A percentile compares a stretch with the other conserved stretches of the same genome.
Conservation (phyloP, 2,888 invertebrate genomes). For the Neoscelio sp. region DNA sequence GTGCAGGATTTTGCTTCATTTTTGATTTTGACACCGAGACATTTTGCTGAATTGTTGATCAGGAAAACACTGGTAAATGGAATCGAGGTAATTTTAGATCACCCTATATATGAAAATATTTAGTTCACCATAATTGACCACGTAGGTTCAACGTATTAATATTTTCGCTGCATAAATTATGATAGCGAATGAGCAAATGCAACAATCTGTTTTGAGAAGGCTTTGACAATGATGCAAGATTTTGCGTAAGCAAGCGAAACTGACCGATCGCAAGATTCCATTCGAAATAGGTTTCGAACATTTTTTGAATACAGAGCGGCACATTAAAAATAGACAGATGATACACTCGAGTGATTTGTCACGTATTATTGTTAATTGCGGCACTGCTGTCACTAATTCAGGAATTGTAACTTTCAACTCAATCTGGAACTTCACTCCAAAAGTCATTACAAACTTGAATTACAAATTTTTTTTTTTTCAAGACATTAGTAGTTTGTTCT, state of each 20-base stretch:
- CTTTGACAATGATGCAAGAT: conserved; percentile 61
- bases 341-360: conserved; percentile 56
- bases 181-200: conserved; percentile 3
- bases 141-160: no score
- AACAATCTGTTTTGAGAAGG: conserved; percentile 20
- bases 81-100: no score
- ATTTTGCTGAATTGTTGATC: no score
- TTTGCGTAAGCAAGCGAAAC: conserved; percentile 65
- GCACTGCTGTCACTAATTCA: conserved; percentile 57
- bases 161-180: not conserved
- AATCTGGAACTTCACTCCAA: conserved; percentile 28
- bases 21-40: no score
- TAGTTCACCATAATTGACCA: no score
- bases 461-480: conserved; percentile 43
- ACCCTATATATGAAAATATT: no score
- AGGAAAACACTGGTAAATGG: no score
- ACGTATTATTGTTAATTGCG: conserved; percentile 64
- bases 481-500: conserved; percentile 28
- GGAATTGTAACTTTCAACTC: conserved; percentile 57
- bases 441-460: conserved; percentile 35
- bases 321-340: conserved; percentile 62
- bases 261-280: conserved; percentile 61
- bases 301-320: conserved; percentile 64
- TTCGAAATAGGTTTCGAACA: conserved; percentile 66
- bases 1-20: no score